Base-by-base conservation (phyloP, 2,888 invertebrate species). In the Cheilosia variabilis region DNA sequence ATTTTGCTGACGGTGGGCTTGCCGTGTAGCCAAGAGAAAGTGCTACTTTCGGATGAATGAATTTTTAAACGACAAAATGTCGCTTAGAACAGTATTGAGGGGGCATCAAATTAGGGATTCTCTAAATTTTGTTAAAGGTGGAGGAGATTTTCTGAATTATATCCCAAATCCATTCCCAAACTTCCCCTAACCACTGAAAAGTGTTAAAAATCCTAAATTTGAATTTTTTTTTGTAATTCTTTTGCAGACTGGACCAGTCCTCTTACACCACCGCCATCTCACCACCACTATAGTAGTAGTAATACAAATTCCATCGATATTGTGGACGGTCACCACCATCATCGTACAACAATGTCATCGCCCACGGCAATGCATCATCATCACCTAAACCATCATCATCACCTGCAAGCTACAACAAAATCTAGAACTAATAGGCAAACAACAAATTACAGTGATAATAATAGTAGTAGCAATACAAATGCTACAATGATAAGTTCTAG, bases 181-280 rank as follows among this genome's bases (percentile, higher is more conserved):
- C n/a, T 22, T 34, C n/a, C 19, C 10, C 41, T 19, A 27, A 43
- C n/a, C 27, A 3, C 10, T 9, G 19, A 34, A 58, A 50, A 19
- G 10, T 7, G 52, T 10, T 19, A 27, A 53, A 27, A 27, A 27
- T 27, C 0, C 10, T 34, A 58, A 52, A 31, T 72, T 31, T 62
- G 7, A 9, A 2, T 63, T 41, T 58, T 71, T 71, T 53, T 63
- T 47, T 15, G 75, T 63, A 75, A 66, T 66, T 62, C n/a, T 78
- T 53, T 89, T 88, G 27, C 88, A 92, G 92, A 92, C 89, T 92
- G 92, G 92, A 90, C 91, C 88, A 91, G 91, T 90, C 91, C 92
- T 71, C 89, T 92, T 88, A 91, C 91, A 88, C 90, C 91, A 88
- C 91, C 92, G 83, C 89, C 89, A 80, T 87, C 89, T 72, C 87